Evolutionary conservation across 2,113 vertebrate genomes (phyloP).

Genomic region (Plectropomus leopardus): DNA sequence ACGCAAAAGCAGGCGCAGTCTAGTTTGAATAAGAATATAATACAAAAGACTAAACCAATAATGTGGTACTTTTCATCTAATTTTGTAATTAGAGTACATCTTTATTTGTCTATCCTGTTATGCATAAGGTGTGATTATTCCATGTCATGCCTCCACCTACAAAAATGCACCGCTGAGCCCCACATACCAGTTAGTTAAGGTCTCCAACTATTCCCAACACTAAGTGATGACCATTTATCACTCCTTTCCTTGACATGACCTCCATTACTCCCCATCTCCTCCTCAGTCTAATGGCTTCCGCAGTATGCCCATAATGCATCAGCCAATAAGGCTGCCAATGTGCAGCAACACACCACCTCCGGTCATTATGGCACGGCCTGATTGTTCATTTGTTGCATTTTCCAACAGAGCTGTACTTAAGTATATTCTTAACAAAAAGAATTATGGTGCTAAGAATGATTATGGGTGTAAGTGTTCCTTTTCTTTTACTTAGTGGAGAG

Average conservation of each 20-base stretch:
- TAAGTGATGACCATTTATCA: constrained; percentile 63
- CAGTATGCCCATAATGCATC: constrained; percentile 47
- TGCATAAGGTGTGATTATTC: constrained; percentile 50
- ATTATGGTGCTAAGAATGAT: constrained; percentile 2
- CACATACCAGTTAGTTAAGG: constrained; percentile 7
- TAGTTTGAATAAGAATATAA: too few relatives aligned
- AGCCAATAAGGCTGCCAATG: constrained; percentile 65
- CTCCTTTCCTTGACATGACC: constrained; percentile 51
- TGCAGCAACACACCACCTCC: constrained; percentile 69
- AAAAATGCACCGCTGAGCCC: constrained; percentile 33
- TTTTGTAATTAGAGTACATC: background rate
- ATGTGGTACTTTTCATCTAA: too few relatives aligned
- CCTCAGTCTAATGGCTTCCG: constrained; percentile 70
- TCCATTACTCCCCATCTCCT: constrained; percentile 58
- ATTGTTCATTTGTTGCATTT: constrained; percentile 57
- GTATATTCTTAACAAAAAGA: constrained; percentile 30
- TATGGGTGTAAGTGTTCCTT: background rate
- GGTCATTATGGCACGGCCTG: constrained; percentile 49
- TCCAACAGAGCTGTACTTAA: constrained; percentile 34
- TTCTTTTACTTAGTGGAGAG: background rate
- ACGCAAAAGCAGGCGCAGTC: too few relatives aligned
- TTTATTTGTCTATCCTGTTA: background rate
- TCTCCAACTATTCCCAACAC: constrained; percentile 38
- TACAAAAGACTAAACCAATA: too few relatives aligned
- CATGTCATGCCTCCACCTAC: constrained; percentile 31